phyloP scores from a whole-genome alignment of 1,140 invertebrate species.

The Nymphalis io region DNA sequence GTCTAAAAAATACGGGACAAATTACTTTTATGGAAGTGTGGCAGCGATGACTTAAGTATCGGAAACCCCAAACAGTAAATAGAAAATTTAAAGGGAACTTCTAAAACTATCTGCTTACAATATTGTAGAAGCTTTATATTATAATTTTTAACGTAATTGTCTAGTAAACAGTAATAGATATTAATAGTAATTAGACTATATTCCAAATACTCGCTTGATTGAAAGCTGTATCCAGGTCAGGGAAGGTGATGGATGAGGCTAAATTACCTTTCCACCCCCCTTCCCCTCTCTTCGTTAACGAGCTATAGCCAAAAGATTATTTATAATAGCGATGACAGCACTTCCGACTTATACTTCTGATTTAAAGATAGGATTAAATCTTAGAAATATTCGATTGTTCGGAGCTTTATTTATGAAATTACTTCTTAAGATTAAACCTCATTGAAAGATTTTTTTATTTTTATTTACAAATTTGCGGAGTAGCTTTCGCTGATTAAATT shows the following conservation, averaged over 20 bases:
- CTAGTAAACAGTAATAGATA: neutral
- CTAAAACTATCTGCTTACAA: too few species aligned
- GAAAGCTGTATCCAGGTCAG: conserved; percentile 66
- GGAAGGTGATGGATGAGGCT: conserved; percentile 69
- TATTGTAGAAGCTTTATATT: too few species aligned
- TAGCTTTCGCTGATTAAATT: too few species aligned
- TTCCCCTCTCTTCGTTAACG: conserved; percentile 50
- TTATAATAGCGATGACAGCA: conserved; percentile 70
- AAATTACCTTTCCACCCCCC: conserved; percentile 59
- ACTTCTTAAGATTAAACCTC: too few species aligned
- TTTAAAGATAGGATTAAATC: conserved; percentile 38
- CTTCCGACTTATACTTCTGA: conserved; percentile 61
- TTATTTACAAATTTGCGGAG: too few species aligned
- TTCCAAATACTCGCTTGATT: conserved; percentile 54
- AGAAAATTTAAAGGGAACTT: too few species aligned
- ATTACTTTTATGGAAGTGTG: too few species aligned
- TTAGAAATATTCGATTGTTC: conserved; percentile 15
- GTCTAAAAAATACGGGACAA: too few species aligned
- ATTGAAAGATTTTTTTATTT: too few species aligned
- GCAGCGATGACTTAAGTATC: too few species aligned
- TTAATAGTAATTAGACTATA: conserved; percentile 42
- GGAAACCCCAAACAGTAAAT: too few species aligned
- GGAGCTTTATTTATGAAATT: neutral
- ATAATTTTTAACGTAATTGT: neutral
- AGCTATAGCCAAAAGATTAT: conserved; percentile 70